Evolutionary conservation across 2,113 vertebrate species (phyloP).

Genomic region (Lagopus muta): DNA sequence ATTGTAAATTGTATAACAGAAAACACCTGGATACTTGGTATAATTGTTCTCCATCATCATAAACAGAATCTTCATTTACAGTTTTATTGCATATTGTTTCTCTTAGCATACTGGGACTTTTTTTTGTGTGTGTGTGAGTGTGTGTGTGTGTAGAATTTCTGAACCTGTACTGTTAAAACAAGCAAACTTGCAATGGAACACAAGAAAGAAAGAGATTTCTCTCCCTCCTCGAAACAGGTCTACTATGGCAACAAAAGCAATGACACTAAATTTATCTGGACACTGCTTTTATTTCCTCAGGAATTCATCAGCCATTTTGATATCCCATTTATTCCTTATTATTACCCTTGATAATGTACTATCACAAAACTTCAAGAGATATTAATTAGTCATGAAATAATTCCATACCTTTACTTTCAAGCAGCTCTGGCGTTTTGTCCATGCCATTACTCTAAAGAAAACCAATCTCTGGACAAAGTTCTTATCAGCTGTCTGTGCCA

Average conservation of each 20-base stretch:
- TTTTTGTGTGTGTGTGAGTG: background rate
- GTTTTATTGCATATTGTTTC: background rate
- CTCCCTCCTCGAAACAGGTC: background rate
- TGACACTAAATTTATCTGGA: background rate
- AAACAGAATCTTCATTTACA: slow-evolving; percentile 8
- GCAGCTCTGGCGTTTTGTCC: background rate
- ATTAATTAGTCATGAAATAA: background rate
- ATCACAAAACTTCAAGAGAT: background rate
- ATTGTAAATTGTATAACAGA: background rate
- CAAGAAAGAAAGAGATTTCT: background rate
- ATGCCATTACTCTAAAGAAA: background rate
- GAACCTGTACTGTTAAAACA: background rate
- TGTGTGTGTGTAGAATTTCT: background rate
- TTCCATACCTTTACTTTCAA: background rate
- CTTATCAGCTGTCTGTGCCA: background rate
- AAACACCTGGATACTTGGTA: slow-evolving; percentile 12
- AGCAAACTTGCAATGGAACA: background rate
- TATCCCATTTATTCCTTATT: background rate
- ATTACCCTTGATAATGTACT: background rate
- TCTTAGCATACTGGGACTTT: background rate
- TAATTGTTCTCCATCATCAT: background rate
- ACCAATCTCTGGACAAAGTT: background rate
- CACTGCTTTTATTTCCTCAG: background rate
- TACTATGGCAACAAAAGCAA: background rate
- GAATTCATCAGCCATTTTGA: background rate